Conservation (phyloP, 2,797 vertebrate genomes). For the Echeneis naucrates region DNA sequence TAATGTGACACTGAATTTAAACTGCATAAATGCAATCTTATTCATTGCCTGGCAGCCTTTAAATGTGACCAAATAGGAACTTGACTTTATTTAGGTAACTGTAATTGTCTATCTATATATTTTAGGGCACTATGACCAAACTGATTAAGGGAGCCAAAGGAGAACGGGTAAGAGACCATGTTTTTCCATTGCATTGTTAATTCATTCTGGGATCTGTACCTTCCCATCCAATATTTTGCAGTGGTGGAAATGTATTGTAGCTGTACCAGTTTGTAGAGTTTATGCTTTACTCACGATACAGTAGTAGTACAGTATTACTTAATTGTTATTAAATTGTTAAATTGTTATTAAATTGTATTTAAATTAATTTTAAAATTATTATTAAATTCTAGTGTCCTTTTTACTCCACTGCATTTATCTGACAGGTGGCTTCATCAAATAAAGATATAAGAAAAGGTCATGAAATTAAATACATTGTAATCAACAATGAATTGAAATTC, state of each 20-base stretch:
- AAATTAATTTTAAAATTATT: too few relatives aligned
- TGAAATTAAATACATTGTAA: not conserved
- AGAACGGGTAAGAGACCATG: slow-evolving; percentile 76
- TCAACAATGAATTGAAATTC: slow-evolving; percentile 41
- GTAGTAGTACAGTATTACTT: not conserved
- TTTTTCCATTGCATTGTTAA: not conserved
- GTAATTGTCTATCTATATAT: slow-evolving; percentile 39
- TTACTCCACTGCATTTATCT: not conserved
- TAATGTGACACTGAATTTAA: not conserved
- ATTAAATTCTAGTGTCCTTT: not conserved
- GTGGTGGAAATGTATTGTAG: not conserved
- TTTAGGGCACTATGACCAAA: slow-evolving; percentile 89
- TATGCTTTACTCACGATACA: not conserved
- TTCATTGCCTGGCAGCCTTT: not conserved
- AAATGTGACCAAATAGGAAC: not conserved
- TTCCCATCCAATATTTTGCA: not conserved
- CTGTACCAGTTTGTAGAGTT: too few relatives aligned
- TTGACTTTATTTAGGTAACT: slow-evolving; percentile 1
- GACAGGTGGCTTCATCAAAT: too few relatives aligned
- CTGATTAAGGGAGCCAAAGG: slow-evolving; percentile 90
- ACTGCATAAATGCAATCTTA: not conserved
- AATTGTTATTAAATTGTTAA: too few relatives aligned
- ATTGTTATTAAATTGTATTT: too few relatives aligned
- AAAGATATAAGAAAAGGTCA: not conserved
- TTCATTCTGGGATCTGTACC: slow-evolving; percentile 5